A percentile compares a stretch with the other conserved stretches of the same genome.
Evolutionary conservation across 2,888 invertebrate species (phyloP).

Genomic region (Polyploca ridens): DNA sequence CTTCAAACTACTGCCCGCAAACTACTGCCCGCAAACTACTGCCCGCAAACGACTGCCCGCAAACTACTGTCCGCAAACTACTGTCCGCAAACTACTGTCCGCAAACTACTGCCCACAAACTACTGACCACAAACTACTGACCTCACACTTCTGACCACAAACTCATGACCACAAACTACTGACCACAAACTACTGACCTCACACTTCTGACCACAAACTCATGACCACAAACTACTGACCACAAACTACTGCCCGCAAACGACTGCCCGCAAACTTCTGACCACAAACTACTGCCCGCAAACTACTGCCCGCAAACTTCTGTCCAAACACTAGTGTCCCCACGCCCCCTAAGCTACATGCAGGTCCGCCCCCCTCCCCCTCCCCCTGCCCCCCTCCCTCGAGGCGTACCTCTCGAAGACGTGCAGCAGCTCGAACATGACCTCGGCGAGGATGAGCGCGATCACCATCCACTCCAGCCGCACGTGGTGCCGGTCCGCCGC

Average conservation of each 20-base stretch:
- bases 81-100: too few relatives aligned
- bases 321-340: neutral
- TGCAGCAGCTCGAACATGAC: constrained; percentile 94
- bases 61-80: too few relatives aligned
- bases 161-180: neutral
- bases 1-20: too few relatives aligned
- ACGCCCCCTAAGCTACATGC: neutral
- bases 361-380: too few relatives aligned
- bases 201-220: too few relatives aligned
- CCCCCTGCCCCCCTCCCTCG: constrained; percentile 1
- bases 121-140: too few relatives aligned
- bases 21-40: too few relatives aligned
- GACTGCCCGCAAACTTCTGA: neutral
- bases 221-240: neutral
- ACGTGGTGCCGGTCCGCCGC: constrained; percentile 97
- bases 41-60: neutral
- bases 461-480: constrained; percentile 98
- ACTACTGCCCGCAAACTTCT: neutral
- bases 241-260: neutral
- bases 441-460: constrained; percentile 97
- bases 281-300: neutral
- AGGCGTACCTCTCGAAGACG: constrained; percentile 86
- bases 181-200: neutral
- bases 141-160: too few relatives aligned
- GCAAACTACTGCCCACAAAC: neutral